Percentiles rank a stretch among this genome's conserved stretches.
phyloP scores from a whole-genome alignment of 2,113 vertebrate species.

The Trochalopteron elliotii region DNA sequence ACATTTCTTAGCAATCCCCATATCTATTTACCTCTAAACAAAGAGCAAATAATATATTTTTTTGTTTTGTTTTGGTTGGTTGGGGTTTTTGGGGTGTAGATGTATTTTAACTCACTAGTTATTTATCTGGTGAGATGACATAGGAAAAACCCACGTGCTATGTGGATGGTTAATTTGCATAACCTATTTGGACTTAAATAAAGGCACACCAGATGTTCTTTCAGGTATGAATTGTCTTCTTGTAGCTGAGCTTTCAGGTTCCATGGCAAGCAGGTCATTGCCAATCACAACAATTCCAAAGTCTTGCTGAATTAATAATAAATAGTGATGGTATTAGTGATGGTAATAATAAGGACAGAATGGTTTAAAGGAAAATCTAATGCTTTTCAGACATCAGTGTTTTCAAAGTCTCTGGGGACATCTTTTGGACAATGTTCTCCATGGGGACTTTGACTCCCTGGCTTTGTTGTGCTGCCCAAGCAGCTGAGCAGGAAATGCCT shows the following conservation, averaged over 20 bases:
- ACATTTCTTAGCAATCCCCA: neutral
- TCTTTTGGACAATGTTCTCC: neutral
- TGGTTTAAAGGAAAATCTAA: neutral
- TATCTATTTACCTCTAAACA: neutral
- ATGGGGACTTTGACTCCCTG: rapidly evolving
- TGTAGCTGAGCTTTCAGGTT: neutral
- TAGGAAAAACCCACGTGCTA: rapidly evolving
- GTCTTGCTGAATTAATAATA: neutral
- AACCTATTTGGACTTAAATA: neutral
- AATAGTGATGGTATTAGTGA: neutral
- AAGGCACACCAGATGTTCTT: neutral
- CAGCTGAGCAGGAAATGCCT: neutral
- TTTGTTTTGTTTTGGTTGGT: neutral
- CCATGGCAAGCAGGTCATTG: neutral
- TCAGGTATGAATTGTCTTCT: neutral
- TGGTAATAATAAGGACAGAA: neutral
- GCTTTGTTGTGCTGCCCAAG: neutral
- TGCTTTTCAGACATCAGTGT: neutral
- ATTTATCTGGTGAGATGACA: neutral
- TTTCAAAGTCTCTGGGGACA: neutral
- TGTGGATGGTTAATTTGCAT: neutral
- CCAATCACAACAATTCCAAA: neutral
- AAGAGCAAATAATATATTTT: neutral
- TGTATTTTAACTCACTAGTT: neutral
- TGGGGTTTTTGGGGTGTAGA: neutral